A percentile compares a stretch with the other conserved stretches of the same genome.
Evolutionary conservation across 30 jellyfish, hydroid and myxozoan genomes (phyloP).

Genomic region (Cassiopea xamachana): DNA sequence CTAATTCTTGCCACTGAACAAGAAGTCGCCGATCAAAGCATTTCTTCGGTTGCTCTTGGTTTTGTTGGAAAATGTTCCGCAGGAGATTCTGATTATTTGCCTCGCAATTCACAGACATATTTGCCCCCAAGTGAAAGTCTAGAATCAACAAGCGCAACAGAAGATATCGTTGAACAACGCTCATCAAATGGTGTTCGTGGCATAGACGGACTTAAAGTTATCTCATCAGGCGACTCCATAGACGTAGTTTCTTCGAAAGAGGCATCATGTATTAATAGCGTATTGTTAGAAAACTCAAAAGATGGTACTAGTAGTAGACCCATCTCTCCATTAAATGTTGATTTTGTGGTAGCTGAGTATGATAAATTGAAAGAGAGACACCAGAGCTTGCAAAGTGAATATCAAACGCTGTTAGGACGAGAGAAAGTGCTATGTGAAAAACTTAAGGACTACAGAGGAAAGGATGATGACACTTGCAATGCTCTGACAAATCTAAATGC

Average conservation of each 20-base stretch:
- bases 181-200: not conserved
- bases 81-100: not conserved
- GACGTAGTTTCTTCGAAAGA: slow-evolving; percentile 38
- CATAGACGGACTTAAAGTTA: not conserved
- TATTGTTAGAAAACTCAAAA: not conserved
- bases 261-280: slow-evolving; percentile 57
- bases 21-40: not conserved
- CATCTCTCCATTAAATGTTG: slow-evolving; percentile 8
- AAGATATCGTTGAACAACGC: not conserved
- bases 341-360: slow-evolving; percentile 22
- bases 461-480: slow-evolving; percentile 67
- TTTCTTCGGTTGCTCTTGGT: not conserved
- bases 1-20: not conserved
- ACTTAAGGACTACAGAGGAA: slow-evolving; percentile 53
- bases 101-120: not conserved
- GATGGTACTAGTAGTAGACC: not conserved
- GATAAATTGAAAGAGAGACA: slow-evolving; percentile 33
- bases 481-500: slow-evolving; percentile 46
- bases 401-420: slow-evolving; percentile 42
- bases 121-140: not conserved
- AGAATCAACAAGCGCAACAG: not conserved
- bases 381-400: slow-evolving; percentile 57
- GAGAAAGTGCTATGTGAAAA: slow-evolving; percentile 61
- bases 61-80: not conserved
- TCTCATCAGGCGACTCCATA: not conserved